Base-by-base conservation (phyloP, 2,113 vertebrate genomes). In the Podocnemis expansa region DNA sequence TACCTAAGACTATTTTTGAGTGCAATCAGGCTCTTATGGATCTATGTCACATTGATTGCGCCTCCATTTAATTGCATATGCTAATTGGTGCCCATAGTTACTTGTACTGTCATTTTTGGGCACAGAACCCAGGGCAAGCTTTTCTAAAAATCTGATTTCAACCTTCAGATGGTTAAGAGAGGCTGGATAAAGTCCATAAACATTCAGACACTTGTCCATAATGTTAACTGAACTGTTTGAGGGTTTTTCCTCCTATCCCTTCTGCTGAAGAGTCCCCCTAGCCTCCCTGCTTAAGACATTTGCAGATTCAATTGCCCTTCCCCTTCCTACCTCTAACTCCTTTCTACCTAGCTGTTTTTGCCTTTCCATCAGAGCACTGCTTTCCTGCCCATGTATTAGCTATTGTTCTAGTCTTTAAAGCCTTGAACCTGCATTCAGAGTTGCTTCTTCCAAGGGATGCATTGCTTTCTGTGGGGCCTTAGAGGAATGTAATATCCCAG, bases 381-480 rank as follows among this genome's bases (percentile, higher is more conserved):
- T 17, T 76, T 75, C 29, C 47, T 79, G 76, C 80, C 90, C 25
- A 63, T 56, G 21, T 51, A 0, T 6, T 8, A 17, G 24, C 51
- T 51, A 45, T 55, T 81, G 31, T 56, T 83, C 43, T 38, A 56
- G 34, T 9, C 60, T n/a, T 5, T 16, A 27, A 21, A 38, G 25
- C 22, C 55, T 56, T 85, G 54, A 63, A 60, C 47, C 14, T 41
- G 41, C 11, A 6, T 49, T 93, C 75, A 51, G 75, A 60, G 45
- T 4, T 41, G 10, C 51, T 10, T 89, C 5, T 45, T 80, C 55
- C 81, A 84, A 55, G 76, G 82, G 78, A 10, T 54, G 31, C 8
- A 54, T 45, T 67, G 95, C 41, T 94, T 82, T 92, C 80, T n/a
- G 43, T 25, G 29, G 87, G 70, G 79, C n/a, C 70, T 82, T 94